A percentile compares a stretch with the other conserved stretches of the same genome.
Evolutionary conservation across 64 coral and sea anemone genomes (phyloP).

Genomic region (Pocillopora verrucosa): DNA sequence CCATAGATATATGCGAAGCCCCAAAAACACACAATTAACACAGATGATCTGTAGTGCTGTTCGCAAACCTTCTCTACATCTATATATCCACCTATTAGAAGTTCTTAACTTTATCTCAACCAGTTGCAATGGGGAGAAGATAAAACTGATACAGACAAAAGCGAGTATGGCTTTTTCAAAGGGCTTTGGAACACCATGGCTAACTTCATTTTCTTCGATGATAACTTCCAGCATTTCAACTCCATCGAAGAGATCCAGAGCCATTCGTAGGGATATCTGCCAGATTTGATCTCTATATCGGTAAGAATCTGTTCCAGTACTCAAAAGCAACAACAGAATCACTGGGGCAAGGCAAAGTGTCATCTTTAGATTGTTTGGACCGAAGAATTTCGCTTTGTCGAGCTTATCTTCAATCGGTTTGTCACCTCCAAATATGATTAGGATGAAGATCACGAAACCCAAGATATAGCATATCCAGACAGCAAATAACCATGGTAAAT

Average conservation of each 20-base stretch:
- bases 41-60: neutral
- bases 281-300: neutral
- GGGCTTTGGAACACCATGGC: neutral
- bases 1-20: neutral
- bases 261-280: constrained; percentile 15
- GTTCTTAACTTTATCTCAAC: neutral
- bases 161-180: constrained; percentile 34
- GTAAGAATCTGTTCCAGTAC: neutral
- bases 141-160: constrained; percentile 55
- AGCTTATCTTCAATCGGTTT: no score
- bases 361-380: no score
- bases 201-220: constrained; percentile 30
- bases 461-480: neutral
- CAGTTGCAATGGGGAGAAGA: constrained; percentile 13
- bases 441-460: constrained; percentile 3
- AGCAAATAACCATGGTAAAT: neutral
- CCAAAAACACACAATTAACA: constrained; percentile 19
- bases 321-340: constrained; percentile 47
- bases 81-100: no score
- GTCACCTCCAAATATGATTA: no score
- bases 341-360: neutral
- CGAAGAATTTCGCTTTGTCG: no score
- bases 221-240: constrained; percentile 56
- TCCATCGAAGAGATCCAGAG: constrained; percentile 61
- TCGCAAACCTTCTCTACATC: neutral